Conservation (phyloP, 2,797 vertebrate genomes). For the Agapornis canus region DNA sequence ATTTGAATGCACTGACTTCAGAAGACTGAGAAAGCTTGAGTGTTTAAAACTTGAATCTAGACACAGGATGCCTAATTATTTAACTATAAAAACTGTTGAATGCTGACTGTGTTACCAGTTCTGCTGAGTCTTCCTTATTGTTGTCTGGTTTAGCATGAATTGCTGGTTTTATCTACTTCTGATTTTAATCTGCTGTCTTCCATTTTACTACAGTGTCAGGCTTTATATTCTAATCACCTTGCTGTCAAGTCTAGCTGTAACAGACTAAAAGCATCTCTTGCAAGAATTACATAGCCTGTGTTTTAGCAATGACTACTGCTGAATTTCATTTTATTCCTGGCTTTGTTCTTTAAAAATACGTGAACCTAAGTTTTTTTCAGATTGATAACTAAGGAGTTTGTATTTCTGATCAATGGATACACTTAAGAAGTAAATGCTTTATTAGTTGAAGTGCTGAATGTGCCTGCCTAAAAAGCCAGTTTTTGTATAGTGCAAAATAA, state of each 20-base stretch:
- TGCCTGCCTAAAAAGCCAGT: not conserved
- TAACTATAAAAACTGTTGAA: not conserved
- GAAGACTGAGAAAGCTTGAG: not conserved
- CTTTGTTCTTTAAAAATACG: not conserved
- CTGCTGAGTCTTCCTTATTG: not conserved
- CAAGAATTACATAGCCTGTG: not conserved
- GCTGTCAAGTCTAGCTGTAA: not conserved
- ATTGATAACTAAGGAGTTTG: not conserved
- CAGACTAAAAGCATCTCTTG: not conserved
- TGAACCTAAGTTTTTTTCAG: not conserved
- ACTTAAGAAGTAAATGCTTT: not conserved
- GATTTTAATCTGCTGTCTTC: not conserved
- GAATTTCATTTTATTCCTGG: not conserved
- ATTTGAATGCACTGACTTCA: not conserved
- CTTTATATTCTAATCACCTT: not conserved
- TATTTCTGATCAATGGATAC: not conserved
- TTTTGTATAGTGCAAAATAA: not conserved
- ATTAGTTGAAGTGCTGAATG: not conserved
- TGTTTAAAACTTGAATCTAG: not conserved
- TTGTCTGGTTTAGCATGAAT: not conserved
- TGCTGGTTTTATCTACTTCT: not conserved
- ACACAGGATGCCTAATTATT: not conserved
- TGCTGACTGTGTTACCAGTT: not conserved
- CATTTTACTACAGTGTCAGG: rapidly evolving
- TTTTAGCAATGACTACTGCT: not conserved